Percentiles rank a stretch among this genome's conserved stretches.
Evolutionary conservation across 1,140 invertebrate species (phyloP).

Genomic region (Lordiphosa clarofinis): DNA sequence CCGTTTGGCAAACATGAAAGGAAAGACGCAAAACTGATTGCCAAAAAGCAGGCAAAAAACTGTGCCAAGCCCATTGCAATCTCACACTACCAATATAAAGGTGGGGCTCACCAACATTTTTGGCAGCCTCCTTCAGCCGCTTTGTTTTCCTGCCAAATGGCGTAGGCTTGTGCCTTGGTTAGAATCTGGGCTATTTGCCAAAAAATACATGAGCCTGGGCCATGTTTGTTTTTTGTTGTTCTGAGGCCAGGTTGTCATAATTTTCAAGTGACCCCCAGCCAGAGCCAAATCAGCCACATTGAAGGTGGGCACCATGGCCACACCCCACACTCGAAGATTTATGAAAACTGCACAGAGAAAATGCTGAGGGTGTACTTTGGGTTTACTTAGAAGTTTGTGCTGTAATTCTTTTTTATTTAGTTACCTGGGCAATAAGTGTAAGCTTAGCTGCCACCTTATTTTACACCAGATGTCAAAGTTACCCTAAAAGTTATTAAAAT

Average conservation of each 20-base stretch:
- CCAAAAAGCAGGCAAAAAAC: conserved; percentile 40
- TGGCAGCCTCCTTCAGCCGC: conserved; percentile 36
- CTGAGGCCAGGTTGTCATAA: conserved; percentile 65
- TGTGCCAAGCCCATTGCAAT: conserved; percentile 29
- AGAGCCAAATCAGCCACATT: conserved; percentile 14
- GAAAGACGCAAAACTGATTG: conserved; percentile 41
- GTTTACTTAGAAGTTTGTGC: background rate
- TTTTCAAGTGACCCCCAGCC: conserved; percentile 59
- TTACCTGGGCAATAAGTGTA: conserved; percentile 5
- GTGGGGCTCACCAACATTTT: conserved; percentile 7
- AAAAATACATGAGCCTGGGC: conserved; percentile 25
- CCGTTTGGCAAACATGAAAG: conserved; percentile 52
- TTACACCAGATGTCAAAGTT: too few relatives aligned
- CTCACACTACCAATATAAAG: conserved; percentile 16
- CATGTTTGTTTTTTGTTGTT: conserved; percentile 5
- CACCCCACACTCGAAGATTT: background rate
- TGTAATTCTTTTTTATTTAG: background rate
- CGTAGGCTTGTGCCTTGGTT: conserved; percentile 17
- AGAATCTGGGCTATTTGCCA: conserved; percentile 32
- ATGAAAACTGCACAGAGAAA: conserved; percentile 2
- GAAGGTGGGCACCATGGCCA: conserved; percentile 23
- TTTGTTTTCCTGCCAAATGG: conserved; percentile 53
- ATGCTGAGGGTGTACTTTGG: background rate
- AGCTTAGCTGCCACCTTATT: background rate
- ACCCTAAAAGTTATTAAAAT: too few relatives aligned